phyloP scores from a whole-genome alignment of 2,888 invertebrate species.

The Incurvaria masculella region DNA sequence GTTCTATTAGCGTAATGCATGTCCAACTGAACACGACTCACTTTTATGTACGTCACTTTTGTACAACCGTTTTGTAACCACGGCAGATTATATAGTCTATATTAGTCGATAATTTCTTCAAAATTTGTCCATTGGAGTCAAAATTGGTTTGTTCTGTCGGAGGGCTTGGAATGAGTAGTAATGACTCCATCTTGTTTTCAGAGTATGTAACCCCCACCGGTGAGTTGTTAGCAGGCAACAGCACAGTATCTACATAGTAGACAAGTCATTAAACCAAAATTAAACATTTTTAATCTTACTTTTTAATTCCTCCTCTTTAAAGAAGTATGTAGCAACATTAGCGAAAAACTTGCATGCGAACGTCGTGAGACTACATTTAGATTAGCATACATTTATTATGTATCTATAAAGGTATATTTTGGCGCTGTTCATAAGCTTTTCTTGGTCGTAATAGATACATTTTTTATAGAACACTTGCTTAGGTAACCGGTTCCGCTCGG shows the following conservation, averaged over 20 bases:
- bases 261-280: background rate
- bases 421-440: no score
- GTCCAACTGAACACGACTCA: background rate
- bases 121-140: slow-evolving; percentile 47
- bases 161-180: slow-evolving; percentile 38
- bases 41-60: background rate
- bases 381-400: no score
- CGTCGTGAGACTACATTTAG: no score
- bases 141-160: slow-evolving; percentile 37
- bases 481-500: no score
- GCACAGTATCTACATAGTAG: no score
- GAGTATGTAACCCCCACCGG: slow-evolving; percentile 55
- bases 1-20: background rate
- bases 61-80: no score
- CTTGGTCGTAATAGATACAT: no score
- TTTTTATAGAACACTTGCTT: no score
- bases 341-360: slow-evolving; percentile 6
- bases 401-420: no score
- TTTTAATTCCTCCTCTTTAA: slow-evolving; percentile 1
- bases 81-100: no score
- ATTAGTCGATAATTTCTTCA: slow-evolving; percentile 20
- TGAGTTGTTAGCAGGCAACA: slow-evolving; percentile 41
- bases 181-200: slow-evolving; percentile 56
- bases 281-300: background rate
- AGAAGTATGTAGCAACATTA: slow-evolving; percentile 3